A percentile compares a stretch with the other conserved stretches of the same genome.
These are phyloP conservation scores for Psilanteris sp. DNA, from an alignment of 1,140 invertebrate species.

Conservation along the genomic window DNA sequence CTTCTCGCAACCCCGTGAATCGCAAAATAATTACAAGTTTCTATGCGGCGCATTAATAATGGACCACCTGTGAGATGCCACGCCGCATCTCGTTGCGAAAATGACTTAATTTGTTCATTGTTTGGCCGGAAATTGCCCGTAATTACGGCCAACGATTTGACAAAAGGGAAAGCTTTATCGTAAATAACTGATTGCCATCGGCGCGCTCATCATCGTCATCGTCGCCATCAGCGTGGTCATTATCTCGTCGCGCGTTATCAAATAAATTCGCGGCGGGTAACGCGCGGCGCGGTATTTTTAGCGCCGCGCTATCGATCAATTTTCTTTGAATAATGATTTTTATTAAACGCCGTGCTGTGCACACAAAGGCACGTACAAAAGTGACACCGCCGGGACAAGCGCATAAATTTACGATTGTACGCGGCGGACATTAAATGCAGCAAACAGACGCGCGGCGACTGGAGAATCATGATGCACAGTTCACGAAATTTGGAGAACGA, in stretches of 20 bases:
- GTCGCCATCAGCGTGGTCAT: background rate
- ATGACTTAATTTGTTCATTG: slow-evolving; percentile 38
- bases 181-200: slow-evolving; percentile 37
- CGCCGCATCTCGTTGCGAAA: slow-evolving; percentile 13
- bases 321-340: slow-evolving; percentile 49
- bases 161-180: slow-evolving; percentile 35
- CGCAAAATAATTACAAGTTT: slow-evolving; percentile 21
- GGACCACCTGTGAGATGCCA: slow-evolving; percentile 29
- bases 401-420: slow-evolving; percentile 39
- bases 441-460: slow-evolving; percentile 17
- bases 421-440: slow-evolving; percentile 50
- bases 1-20: background rate
- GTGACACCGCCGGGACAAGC: slow-evolving; percentile 31
- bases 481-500: slow-evolving; percentile 49
- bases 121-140: slow-evolving; percentile 27
- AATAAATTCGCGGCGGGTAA: too few relatives aligned
- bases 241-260: background rate
- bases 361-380: slow-evolving; percentile 25
- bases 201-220: slow-evolving; percentile 3
- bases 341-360: slow-evolving; percentile 34
- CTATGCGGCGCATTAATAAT: slow-evolving; percentile 15
- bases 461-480: slow-evolving; percentile 46
- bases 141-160: slow-evolving; percentile 26
- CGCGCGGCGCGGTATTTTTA: slow-evolving; percentile 23
- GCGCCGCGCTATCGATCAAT: slow-evolving; percentile 17